phyloP scores from a whole-genome alignment of 2,797 vertebrate genomes.

The Rhincodon typus region DNA sequence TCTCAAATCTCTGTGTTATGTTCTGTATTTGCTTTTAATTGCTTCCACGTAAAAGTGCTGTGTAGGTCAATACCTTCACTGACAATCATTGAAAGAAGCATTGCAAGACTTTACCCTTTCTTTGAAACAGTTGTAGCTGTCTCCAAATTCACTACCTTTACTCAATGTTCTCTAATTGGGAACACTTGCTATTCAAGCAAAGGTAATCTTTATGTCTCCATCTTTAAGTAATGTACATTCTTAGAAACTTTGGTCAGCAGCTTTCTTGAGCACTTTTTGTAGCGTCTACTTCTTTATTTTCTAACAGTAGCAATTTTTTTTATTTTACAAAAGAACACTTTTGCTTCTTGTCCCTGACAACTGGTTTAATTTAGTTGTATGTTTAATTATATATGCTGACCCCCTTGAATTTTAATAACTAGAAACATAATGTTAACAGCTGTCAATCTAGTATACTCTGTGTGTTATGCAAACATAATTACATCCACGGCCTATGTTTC shows the following conservation, averaged over 20 bases:
- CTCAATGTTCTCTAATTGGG: neutral
- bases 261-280: neutral
- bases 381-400: neutral
- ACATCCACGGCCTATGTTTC: neutral
- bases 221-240: neutral
- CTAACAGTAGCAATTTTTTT: neutral
- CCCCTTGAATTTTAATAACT: constrained; percentile 20
- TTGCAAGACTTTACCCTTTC: neutral
- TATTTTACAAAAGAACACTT: neutral
- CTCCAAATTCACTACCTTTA: neutral
- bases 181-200: constrained; percentile 5
- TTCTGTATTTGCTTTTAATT: neutral
- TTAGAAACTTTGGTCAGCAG: neutral
- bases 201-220: neutral
- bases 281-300: neutral
- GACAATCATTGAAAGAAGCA: neutral
- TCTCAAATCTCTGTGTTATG: neutral
- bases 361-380: neutral
- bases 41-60: neutral
- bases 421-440: constrained; percentile 22
- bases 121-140: neutral
- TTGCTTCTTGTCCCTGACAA: neutral
- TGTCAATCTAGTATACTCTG: neutral
- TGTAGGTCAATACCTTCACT: neutral
- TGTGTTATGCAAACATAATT: constrained; percentile 18